A percentile compares a stretch with the other conserved stretches of the same genome.
Conservation (phyloP, 1,140 invertebrate species). For the Drosophila aff. region DNA sequence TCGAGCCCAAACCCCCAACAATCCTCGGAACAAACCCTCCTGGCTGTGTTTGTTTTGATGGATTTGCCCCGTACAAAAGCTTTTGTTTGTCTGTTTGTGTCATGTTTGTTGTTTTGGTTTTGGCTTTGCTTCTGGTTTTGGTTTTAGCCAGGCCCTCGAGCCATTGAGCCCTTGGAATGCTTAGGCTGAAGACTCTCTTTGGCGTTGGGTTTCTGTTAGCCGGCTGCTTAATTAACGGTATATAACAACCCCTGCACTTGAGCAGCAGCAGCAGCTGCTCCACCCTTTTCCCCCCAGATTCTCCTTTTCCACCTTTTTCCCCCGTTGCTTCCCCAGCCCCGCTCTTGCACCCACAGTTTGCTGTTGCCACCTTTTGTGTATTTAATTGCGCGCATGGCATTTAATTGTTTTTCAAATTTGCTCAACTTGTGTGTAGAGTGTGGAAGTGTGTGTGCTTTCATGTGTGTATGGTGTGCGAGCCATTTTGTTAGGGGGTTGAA, state of each 20-base stretch:
- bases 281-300: constrained; percentile 22
- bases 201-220: constrained; percentile 48
- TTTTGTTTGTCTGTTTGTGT: constrained; percentile 80
- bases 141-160: constrained; percentile 32
- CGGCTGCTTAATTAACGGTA: constrained; percentile 80
- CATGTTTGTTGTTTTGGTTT: constrained; percentile 66
- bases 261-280: constrained; percentile 52
- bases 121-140: constrained; percentile 35
- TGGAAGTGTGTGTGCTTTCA: constrained; percentile 6
- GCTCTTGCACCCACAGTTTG: constrained; percentile 2
- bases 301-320: constrained; percentile 15
- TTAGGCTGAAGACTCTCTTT: constrained; percentile 43
- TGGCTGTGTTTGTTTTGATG: constrained; percentile 82
- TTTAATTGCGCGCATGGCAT: constrained; percentile 84
- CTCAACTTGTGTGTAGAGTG: constrained; percentile 78
- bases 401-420: constrained; percentile 84
- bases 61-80: constrained; percentile 76
- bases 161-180: constrained; percentile 28
- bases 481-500: constrained; percentile 77
- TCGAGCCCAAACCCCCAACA: constrained; percentile 33
- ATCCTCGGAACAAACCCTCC: constrained; percentile 61
- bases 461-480: constrained; percentile 42
- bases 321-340: background rate
- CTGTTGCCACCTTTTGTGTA: constrained; percentile 82
- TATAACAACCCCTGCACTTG: constrained; percentile 70